Conservation (phyloP, 2,888 invertebrate species). For the Heliconius cydno region DNA sequence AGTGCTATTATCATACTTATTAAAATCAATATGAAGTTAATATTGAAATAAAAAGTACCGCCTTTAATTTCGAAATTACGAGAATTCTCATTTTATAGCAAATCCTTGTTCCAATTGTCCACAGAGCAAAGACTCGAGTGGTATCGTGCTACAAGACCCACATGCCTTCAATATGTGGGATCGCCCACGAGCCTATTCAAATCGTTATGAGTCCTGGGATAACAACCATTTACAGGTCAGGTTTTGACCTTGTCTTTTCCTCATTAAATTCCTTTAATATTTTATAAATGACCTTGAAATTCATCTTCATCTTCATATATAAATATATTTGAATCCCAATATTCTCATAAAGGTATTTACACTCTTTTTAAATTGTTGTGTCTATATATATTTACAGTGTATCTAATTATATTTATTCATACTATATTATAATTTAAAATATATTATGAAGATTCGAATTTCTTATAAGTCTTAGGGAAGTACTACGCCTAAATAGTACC, state of each 20-base stretch:
- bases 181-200: slow-evolving; percentile 90
- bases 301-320: not conserved
- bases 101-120: slow-evolving; percentile 56
- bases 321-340: not conserved
- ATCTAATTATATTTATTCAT: not conserved
- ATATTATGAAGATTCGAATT: too few species aligned
- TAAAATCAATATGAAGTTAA: not conserved
- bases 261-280: not conserved
- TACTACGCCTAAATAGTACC: too few species aligned
- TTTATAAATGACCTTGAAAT: slow-evolving; percentile 5
- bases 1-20: not conserved
- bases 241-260: slow-evolving; percentile 52
- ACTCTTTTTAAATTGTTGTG: not conserved
- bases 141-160: slow-evolving; percentile 86
- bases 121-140: slow-evolving; percentile 88
- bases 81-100: not conserved
- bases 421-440: too few species aligned
- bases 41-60: not conserved
- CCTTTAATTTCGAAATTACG: not conserved
- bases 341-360: not conserved
- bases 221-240: slow-evolving; percentile 78
- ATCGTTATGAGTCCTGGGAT: slow-evolving; percentile 93
- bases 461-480: too few species aligned
- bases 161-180: slow-evolving; percentile 89
- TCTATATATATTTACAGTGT: not conserved